A percentile compares a stretch with the other conserved stretches of the same genome.
These are phyloP conservation scores for Lanius ludovicianus DNA, from an alignment of 2,113 vertebrate species.

Conservation along the genomic window DNA sequence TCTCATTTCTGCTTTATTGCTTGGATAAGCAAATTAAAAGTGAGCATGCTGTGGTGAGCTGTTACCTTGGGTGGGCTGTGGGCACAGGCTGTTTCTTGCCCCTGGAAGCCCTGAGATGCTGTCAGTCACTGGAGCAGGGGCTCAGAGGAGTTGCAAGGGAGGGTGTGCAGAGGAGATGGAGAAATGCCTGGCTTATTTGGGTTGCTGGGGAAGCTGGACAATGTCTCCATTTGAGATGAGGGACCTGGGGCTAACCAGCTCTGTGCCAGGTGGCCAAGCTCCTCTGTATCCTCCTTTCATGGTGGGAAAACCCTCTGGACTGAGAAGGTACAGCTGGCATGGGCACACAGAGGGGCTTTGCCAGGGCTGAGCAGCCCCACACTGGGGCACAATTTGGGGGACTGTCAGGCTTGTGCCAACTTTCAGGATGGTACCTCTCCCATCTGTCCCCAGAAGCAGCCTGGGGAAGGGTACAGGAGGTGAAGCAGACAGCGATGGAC, in stretches of 20 bases:
- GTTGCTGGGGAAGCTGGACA: background rate
- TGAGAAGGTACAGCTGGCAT: background rate
- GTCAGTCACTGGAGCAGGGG: background rate
- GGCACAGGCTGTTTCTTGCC: background rate
- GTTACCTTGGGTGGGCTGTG: conserved; percentile 27
- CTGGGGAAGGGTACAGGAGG: background rate
- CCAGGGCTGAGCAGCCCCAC: background rate
- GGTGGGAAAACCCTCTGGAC: background rate
- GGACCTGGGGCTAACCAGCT: background rate
- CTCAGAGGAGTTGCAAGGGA: background rate
- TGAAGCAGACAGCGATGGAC: background rate
- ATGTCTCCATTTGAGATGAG: background rate
- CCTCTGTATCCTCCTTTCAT: background rate
- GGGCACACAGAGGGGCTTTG: background rate
- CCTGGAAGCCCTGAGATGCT: background rate
- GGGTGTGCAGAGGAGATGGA: background rate
- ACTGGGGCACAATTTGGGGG: background rate
- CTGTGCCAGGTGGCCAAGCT: background rate
- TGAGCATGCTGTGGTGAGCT: conserved; percentile 17
- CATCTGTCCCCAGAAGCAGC: background rate
- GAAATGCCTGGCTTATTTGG: background rate
- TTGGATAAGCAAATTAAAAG: conserved; percentile 62
- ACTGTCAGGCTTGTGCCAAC: background rate
- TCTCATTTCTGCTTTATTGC: conserved; percentile 62
- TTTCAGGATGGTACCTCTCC: background rate